Percentiles rank a stretch among this genome's conserved stretches.
These are phyloP conservation scores for Dunckerocampus dactyliophorus DNA, from an alignment of 2,113 vertebrate genomes.

Conservation along the genomic window DNA sequence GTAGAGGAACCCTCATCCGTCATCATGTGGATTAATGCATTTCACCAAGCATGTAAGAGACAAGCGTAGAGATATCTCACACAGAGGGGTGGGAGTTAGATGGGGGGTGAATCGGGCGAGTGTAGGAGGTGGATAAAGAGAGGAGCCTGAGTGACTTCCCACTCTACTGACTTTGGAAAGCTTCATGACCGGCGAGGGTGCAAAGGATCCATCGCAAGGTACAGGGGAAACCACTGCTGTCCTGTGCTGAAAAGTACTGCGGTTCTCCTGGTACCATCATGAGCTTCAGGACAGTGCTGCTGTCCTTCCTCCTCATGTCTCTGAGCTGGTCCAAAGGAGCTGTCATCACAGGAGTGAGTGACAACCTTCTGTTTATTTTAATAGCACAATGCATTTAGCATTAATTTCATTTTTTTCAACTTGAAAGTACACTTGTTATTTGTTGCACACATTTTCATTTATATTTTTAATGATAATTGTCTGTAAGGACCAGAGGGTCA, in stretches of 20 bases:
- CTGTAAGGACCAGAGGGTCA: too few relatives aligned
- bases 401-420: not conserved
- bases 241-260: slow-evolving; percentile 23
- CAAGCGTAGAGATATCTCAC: slow-evolving; percentile 28
- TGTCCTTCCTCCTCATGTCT: slow-evolving; percentile 68
- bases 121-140: slow-evolving; percentile 61
- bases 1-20: slow-evolving; percentile 10
- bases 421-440: not conserved
- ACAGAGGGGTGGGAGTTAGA: slow-evolving; percentile 39
- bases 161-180: slow-evolving; percentile 34
- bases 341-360: slow-evolving; percentile 79
- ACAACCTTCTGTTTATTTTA: not conserved
- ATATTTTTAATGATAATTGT: not conserved
- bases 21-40: slow-evolving; percentile 38
- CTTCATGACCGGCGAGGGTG: slow-evolving; percentile 27
- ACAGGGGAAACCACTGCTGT: slow-evolving; percentile 27
- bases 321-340: slow-evolving; percentile 68
- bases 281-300: slow-evolving; percentile 61
- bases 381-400: not conserved
- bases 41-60: slow-evolving; percentile 47
- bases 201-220: slow-evolving; percentile 22
- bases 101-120: slow-evolving; percentile 24
- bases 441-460: not conserved
- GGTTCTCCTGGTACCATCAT: slow-evolving; percentile 58
- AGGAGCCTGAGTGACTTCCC: slow-evolving; percentile 37